These are phyloP conservation scores for Hormiphora californensis DNA, from an alignment of 37 sponge, comb jelly and placozoan species.

Conservation along the genomic window DNA sequence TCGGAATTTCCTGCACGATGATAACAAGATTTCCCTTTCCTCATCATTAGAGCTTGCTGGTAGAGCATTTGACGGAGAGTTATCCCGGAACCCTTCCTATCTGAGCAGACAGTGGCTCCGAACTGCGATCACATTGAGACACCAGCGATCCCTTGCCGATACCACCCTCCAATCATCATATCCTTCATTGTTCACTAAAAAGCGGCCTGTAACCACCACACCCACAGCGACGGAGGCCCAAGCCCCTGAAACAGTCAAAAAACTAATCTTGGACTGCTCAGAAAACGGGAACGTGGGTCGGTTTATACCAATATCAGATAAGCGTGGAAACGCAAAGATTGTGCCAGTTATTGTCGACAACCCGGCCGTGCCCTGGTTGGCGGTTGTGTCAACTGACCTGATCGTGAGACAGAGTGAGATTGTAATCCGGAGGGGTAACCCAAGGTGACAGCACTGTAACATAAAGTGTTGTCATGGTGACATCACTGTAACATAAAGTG, in stretches of 20 bases:
- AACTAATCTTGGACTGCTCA: conserved; percentile 32
- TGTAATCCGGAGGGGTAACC: too few species aligned
- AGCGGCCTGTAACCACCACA: too few species aligned
- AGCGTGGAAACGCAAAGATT: conserved; percentile 24
- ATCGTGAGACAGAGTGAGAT: neutral
- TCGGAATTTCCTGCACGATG: neutral
- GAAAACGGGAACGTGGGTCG: conserved; percentile 37
- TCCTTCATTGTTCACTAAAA: neutral
- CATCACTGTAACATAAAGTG: too few species aligned
- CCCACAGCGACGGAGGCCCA: too few species aligned
- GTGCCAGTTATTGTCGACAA: conserved; percentile 12
- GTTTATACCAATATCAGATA: conserved; percentile 16
- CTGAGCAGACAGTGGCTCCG: neutral
- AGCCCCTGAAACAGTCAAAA: too few species aligned
- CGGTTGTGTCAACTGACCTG: neutral
- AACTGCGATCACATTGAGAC: neutral
- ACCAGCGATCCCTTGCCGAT: neutral
- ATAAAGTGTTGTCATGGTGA: too few species aligned
- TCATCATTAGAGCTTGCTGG: neutral
- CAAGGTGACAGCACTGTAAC: too few species aligned
- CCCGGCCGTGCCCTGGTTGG: conserved; percentile 25
- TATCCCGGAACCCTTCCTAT: neutral
- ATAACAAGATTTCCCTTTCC: conserved; percentile 12
- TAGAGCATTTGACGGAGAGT: neutral
- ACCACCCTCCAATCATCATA: neutral